phyloP scores from a whole-genome alignment of 2,113 vertebrate species.

The Nesoenas mayeri region DNA sequence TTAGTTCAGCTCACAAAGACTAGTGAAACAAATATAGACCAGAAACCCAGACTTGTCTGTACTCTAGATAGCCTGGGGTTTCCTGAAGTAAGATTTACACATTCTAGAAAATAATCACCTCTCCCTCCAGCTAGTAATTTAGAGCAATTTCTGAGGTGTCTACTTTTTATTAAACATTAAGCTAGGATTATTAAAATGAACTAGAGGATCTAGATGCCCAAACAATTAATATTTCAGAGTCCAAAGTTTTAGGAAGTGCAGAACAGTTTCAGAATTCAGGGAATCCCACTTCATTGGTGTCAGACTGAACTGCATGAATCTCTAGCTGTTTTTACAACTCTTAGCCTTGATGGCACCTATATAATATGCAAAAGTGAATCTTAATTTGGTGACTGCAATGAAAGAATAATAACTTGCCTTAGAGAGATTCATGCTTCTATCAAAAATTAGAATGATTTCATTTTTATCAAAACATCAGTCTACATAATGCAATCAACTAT shows the following conservation, averaged over 20 bases:
- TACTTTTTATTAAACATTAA: not conserved
- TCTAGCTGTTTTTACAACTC: not conserved
- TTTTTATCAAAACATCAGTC: not conserved
- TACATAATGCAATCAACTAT: not conserved
- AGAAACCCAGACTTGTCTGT: not conserved
- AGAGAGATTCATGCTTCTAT: not conserved
- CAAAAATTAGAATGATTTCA: not conserved
- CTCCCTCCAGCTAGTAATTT: not conserved
- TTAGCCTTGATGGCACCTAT: not conserved
- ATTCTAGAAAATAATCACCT: not conserved
- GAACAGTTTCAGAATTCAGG: not conserved
- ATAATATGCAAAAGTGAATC: not conserved
- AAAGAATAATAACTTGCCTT: not conserved
- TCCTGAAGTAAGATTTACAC: not conserved
- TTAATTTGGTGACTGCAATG: not conserved
- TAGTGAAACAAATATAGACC: not conserved
- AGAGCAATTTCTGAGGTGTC: not conserved
- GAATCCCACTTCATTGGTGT: not conserved
- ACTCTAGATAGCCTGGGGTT: not conserved
- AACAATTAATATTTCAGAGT: not conserved
- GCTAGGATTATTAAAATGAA: not conserved
- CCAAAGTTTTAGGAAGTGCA: not conserved
- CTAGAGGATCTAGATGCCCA: not conserved
- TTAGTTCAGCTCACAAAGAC: not conserved
- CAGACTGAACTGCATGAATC: not conserved